Percentiles rank a stretch among this genome's conserved stretches.
phyloP scores from a whole-genome alignment of 2,888 invertebrate genomes.

The Dicranocentrus wangi region DNA sequence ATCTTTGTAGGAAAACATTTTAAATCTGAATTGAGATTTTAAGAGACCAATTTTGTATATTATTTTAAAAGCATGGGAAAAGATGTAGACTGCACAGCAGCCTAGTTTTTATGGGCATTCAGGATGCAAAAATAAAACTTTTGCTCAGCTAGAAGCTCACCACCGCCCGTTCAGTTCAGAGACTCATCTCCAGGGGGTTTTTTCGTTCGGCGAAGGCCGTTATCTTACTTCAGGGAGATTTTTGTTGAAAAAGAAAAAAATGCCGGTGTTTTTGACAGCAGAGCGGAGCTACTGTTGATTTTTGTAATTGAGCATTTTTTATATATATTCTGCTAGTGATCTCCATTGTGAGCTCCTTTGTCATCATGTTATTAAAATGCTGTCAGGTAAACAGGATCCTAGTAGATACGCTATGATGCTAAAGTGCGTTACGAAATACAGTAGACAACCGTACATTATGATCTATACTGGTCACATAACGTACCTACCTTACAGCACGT shows the following conservation, averaged over 20 bases:
- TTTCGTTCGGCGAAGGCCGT: slow-evolving; percentile 13
- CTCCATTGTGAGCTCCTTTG: slow-evolving; percentile 16
- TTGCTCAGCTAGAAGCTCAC: neutral
- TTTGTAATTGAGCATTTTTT: slow-evolving; percentile 13
- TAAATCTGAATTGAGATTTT: too few relatives aligned
- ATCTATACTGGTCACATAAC: neutral
- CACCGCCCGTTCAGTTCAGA: too few relatives aligned
- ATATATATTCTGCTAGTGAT: slow-evolving; percentile 21
- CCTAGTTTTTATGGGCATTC: neutral
- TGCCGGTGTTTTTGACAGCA: neutral
- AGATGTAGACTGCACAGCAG: neutral
- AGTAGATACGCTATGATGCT: neutral
- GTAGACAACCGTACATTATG: slow-evolving; percentile 11
- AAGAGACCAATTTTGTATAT: too few relatives aligned
- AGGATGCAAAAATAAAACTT: slow-evolving; percentile 1
- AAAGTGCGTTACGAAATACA: slow-evolving; percentile 16
- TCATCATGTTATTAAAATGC: slow-evolving; percentile 12
- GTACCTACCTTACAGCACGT: neutral
- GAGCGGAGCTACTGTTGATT: slow-evolving; percentile 18
- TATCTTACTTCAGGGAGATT: slow-evolving; percentile 13
- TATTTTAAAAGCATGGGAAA: too few relatives aligned
- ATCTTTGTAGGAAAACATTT: too few relatives aligned
- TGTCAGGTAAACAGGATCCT: slow-evolving; percentile 9
- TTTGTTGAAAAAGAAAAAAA: neutral
- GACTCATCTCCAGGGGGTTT: slow-evolving; percentile 21